Base-by-base conservation (phyloP, 2,888 invertebrate species). In the Callinectes sapidus region DNA sequence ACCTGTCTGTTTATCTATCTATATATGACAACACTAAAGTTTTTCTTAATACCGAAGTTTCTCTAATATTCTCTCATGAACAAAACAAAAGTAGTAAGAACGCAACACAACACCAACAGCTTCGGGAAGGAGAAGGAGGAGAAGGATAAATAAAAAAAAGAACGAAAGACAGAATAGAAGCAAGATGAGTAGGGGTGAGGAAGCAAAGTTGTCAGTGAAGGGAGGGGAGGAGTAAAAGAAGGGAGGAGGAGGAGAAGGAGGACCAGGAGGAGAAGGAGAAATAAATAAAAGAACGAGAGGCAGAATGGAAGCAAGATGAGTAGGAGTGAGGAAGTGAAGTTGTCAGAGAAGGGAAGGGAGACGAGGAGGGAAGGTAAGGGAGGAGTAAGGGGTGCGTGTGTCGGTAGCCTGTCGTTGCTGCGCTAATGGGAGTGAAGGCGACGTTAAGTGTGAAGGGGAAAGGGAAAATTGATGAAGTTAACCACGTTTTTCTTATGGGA, bases 311-410 rank as follows among this genome's bases (percentile, higher is more conserved):
- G 61, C 23, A 71, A 71, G n/a, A 71, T 10, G 23, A 71, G 23
- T 8, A 71, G n/a, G 71, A 10, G 71, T 48, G 71, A 71, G n/a
- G 28, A 71, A 71, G 28, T 71, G 28, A n/a, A 71, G 71, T 71
- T 71, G 71, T 71, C 71, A 71, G 23, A 28, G 71, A 71, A 71
- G 5, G 71, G 71, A 71, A 71, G 71, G 71, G 71, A 71, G n/a
- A n/a, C n/a, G 13, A 55, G 13, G 66, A 18, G 1, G 71, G 71
- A 71, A 71, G 71, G 71, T n/a, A 28, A 71, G 71, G 71, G 2
- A 61, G 18, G 71, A 18, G 23, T 18, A 71, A 2, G 71, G 16
- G 23, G 71, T n/a, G 23, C 2, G 71, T 71, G 71, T 71, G 71
- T 71, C 71, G n/a, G n/a, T 71, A 2, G 10, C 71, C 23, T 28